Conservation (phyloP, 2,888 invertebrate species). For the Lithophane leautieri region DNA sequence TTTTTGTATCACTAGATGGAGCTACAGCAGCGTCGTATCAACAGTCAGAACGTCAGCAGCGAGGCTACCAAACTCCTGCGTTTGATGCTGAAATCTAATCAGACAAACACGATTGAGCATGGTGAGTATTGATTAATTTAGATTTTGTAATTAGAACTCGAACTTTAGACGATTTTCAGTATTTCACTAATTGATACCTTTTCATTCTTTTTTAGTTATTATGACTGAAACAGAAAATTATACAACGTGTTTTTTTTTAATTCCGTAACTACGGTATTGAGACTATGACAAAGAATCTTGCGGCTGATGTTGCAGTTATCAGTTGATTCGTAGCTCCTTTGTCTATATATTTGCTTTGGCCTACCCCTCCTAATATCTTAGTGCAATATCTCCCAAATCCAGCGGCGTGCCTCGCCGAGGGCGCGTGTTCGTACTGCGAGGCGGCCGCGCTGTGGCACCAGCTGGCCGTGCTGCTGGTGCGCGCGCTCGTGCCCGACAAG, state of each 20-base stretch:
- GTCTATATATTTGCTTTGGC: background rate
- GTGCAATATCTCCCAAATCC: too few species aligned
- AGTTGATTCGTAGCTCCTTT: background rate
- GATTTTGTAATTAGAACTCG: background rate
- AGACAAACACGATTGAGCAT: constrained; percentile 85
- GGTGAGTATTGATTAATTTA: constrained; percentile 69
- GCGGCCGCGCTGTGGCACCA: constrained; percentile 98
- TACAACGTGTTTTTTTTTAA: too few species aligned
- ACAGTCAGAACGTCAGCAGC: constrained; percentile 85
- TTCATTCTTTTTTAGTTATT: background rate
- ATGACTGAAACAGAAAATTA: too few species aligned
- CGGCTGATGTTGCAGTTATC: background rate
- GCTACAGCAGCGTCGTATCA: constrained; percentile 84
- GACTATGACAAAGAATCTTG: too few species aligned
- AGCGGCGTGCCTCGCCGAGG: constrained; percentile 81
- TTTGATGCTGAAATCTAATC: constrained; percentile 86
- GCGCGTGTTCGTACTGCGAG: constrained; percentile 97
- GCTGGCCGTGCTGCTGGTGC: constrained; percentile 94
- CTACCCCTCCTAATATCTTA: background rate
- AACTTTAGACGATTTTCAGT: background rate
- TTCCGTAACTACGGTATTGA: too few species aligned
- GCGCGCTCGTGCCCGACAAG: constrained; percentile 94
- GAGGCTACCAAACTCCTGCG: constrained; percentile 85
- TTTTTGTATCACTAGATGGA: constrained; percentile 77
- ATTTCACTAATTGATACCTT: background rate